phyloP scores from a whole-genome alignment of 1,140 invertebrate species.

The Drosophila bocqueti region DNA sequence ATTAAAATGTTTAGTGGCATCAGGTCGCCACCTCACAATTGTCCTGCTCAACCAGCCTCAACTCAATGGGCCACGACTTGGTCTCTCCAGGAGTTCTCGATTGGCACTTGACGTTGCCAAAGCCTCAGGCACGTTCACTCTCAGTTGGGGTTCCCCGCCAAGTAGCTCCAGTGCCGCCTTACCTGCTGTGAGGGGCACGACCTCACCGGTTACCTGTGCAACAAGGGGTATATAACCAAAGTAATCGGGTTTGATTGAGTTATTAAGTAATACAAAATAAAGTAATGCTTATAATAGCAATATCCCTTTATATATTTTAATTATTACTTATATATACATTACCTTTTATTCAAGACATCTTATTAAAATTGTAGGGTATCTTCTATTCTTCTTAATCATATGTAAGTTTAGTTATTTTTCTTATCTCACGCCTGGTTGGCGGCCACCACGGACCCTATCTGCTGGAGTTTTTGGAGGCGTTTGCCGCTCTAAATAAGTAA shows the following conservation, averaged over 20 bases:
- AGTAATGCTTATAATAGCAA: background rate
- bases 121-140: conserved; percentile 58
- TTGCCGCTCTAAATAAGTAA: conserved; percentile 69
- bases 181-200: conserved; percentile 26
- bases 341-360: background rate
- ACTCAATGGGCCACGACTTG: conserved; percentile 1
- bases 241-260: background rate
- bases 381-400: background rate
- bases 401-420: background rate
- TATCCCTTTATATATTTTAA: background rate
- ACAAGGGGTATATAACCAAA: background rate
- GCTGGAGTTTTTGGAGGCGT: conserved; percentile 27
- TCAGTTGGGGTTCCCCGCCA: conserved; percentile 41
- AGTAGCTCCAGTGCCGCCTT: conserved; percentile 36
- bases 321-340: background rate
- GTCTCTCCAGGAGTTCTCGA: conserved; percentile 39
- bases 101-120: conserved; percentile 54
- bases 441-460: background rate
- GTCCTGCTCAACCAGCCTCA: conserved; percentile 14
- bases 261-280: background rate
- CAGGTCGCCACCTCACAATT: conserved; percentile 17
- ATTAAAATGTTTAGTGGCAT: conserved; percentile 79
- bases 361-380: background rate
- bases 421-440: conserved; percentile 11
- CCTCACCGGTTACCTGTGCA: conserved; percentile 5